Base-by-base conservation (phyloP, 1,140 invertebrate genomes). In the Artemia franciscana region DNA sequence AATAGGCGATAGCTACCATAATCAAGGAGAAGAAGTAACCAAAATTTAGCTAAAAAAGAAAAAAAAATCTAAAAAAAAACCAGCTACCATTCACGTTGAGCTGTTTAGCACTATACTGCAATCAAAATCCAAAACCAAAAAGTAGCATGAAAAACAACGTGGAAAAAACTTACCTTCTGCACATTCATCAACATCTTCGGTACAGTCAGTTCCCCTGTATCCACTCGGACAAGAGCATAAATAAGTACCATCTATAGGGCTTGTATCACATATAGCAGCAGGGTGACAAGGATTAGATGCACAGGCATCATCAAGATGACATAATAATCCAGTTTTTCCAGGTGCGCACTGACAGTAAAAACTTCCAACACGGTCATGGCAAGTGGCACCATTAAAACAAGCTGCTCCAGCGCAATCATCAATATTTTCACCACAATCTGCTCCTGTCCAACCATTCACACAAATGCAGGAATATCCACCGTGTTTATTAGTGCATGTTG, bases 301-400 rank as follows among this genome's bases (percentile, higher is more conserved):
- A 72, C 93, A 98, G 0, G 91, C 91, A 71, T 98, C 92, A 63
- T 96, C 89, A 72, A 97, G 75, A 71, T 98, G 93, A 68, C 93
- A 98, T 0, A 95, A 78, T 9, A 94, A 74, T 69, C 88, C 88
- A 66, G 90, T 95, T 76, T 94, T 97, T 56, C 93, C 93, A 3
- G 85, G 81, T 5, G 91, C 91, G 75, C 94, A 98, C 65, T 86
- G 83, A 73, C 95, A 98, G 70, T 87, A 86, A 75, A 94, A 98
- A 62, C 87, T 84, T 12, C 88, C 92, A 26, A 96, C 91, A 21
- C 88, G 78, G 70, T 97, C 92, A 66, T 93, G 88, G 72, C 94
- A 98, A 0, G 91, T 97, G 26, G 91, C 93, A 0, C 90, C 92
- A 70, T 97, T 93, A 74, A 93, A 91, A 73, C 95, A 98, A 0